A percentile compares a stretch with the other conserved stretches of the same genome.
Conservation (phyloP, 2,113 vertebrate genomes). For the Colius striatus region DNA sequence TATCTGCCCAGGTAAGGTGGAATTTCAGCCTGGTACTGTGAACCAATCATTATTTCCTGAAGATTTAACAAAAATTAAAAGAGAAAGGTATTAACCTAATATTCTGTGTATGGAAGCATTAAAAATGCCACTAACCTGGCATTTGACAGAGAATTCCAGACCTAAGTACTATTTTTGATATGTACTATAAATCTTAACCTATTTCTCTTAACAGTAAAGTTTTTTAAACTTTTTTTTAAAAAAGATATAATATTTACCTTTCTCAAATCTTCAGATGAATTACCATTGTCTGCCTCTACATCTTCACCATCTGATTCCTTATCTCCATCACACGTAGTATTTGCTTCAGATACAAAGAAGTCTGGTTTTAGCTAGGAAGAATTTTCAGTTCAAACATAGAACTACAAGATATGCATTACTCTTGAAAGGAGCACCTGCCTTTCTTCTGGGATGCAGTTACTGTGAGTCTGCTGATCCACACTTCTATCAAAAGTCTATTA, state of each 20-base stretch:
- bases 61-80: background rate
- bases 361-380: background rate
- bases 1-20: constrained; percentile 87
- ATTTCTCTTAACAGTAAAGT: background rate
- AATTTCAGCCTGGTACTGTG: constrained; percentile 96
- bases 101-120: background rate
- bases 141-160: background rate
- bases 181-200: rapidly evolving
- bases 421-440: background rate
- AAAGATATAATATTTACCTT: constrained; percentile 80
- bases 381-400: background rate
- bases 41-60: constrained; percentile 98
- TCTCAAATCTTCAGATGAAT: constrained; percentile 91
- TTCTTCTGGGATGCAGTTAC: background rate
- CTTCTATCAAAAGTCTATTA: background rate
- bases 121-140: background rate
- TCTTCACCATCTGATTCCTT: constrained; percentile 93
- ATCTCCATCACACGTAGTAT: constrained; percentile 91
- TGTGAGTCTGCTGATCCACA: background rate
- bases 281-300: constrained; percentile 85
- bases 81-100: background rate
- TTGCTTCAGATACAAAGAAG: constrained; percentile 80
- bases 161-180: background rate
- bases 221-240: background rate
- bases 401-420: background rate